Conservation (phyloP, 2,797 vertebrate species). For the Sylvia borin region DNA sequence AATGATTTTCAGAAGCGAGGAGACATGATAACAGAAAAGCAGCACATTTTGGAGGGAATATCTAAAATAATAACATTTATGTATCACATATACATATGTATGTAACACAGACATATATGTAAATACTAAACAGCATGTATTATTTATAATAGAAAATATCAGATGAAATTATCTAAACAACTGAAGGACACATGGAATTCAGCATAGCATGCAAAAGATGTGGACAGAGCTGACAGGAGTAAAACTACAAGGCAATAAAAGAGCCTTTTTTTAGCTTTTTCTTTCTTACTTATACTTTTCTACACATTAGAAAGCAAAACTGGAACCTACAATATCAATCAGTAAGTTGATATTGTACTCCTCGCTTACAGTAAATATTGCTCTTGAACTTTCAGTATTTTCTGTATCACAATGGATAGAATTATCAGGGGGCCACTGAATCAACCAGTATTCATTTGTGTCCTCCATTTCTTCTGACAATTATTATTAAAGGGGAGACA, state of each 20-base stretch:
- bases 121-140: background rate
- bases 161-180: background rate
- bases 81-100: no score
- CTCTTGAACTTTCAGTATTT: background rate
- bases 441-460: background rate
- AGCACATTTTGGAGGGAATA: background rate
- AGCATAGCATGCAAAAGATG: background rate
- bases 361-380: background rate
- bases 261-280: background rate
- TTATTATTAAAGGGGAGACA: slow-evolving; percentile 9
- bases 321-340: background rate
- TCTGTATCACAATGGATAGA: background rate
- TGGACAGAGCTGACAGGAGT: background rate
- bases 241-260: background rate
- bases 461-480: slow-evolving; percentile 4
- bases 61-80: background rate
- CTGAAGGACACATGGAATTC: background rate
- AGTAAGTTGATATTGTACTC: background rate
- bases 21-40: background rate
- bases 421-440: background rate
- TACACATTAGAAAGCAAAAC: background rate
- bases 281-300: background rate
- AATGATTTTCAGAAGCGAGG: background rate
- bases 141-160: background rate
- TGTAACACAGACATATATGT: background rate